Percentiles rank a stretch among this genome's conserved stretches.
Conservation (phyloP, 2,888 invertebrate species). For the Paralinhomoeus sp. region DNA sequence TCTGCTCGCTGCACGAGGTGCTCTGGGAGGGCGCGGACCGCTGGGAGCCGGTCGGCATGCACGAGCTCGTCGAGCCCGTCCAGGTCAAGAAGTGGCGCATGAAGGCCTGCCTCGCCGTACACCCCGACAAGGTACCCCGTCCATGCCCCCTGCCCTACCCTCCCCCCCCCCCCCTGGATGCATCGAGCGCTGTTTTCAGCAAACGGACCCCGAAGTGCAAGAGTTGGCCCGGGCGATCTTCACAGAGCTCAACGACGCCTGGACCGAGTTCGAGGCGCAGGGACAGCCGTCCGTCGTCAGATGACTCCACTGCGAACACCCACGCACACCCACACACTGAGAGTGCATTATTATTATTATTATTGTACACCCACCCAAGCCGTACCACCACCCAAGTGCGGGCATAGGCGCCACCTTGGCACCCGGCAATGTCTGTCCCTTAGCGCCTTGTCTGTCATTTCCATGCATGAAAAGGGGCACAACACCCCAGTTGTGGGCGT, state of each 20-base stretch:
- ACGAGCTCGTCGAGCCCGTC: slow-evolving; percentile 62
- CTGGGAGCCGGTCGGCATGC: slow-evolving; percentile 83
- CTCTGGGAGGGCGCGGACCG: slow-evolving; percentile 62
- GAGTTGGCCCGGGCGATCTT: slow-evolving; percentile 83
- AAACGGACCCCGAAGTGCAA: slow-evolving; percentile 73
- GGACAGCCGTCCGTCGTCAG: slow-evolving; percentile 10
- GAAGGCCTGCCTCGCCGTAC: slow-evolving; percentile 81
- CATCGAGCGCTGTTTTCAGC: slow-evolving; percentile 37
- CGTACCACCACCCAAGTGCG: too few species aligned
- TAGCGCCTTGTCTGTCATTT: too few species aligned
- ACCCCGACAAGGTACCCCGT: slow-evolving; percentile 73
- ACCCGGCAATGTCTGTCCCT: too few species aligned
- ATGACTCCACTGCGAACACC: too few species aligned
- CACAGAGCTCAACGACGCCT: slow-evolving; percentile 94
- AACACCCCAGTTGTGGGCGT: too few species aligned
- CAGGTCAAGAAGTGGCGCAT: slow-evolving; percentile 90
- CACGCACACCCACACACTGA: too few species aligned
- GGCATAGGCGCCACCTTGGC: too few species aligned
- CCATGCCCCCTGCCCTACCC: not conserved
- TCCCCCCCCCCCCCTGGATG: not conserved
- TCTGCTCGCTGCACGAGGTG: slow-evolving; percentile 77
- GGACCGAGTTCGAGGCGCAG: slow-evolving; percentile 64
- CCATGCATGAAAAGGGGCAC: too few species aligned
- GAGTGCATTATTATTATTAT: too few species aligned
- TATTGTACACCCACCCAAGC: too few species aligned